Evolutionary conservation across 2,888 invertebrate genomes (phyloP).

Genomic region (Cremastinae sp.): DNA sequence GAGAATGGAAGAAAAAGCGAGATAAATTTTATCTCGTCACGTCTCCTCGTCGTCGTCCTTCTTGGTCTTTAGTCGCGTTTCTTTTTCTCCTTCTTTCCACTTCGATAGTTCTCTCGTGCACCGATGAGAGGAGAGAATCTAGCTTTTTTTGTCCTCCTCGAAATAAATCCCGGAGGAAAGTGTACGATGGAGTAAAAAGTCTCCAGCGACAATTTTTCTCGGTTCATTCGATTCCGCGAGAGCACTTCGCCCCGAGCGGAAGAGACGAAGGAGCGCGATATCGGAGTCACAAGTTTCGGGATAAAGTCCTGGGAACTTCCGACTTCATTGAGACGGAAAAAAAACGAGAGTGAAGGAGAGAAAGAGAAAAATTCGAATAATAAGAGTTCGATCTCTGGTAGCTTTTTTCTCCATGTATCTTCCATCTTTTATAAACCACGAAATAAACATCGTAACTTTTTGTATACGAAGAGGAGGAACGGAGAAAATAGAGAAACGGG

Average conservation of each 20-base stretch:
- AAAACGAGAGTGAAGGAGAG: neutral
- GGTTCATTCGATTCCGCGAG: constrained; percentile 29
- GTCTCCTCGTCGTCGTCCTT: constrained; percentile 48
- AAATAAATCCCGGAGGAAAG: constrained; percentile 33
- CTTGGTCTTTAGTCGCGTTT: constrained; percentile 36
- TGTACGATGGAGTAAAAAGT: constrained; percentile 39
- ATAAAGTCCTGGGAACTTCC: constrained; percentile 48
- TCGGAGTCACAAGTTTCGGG: constrained; percentile 34
- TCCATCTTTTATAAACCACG: constrained; percentile 33
- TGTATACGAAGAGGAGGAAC: neutral
- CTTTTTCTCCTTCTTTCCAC: constrained; percentile 28
- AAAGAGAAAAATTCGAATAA: constrained; percentile 33
- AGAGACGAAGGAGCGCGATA: constrained; percentile 12
- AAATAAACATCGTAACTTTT: constrained; percentile 38
- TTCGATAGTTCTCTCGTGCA: constrained; percentile 19
- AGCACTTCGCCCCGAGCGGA: constrained; percentile 8
- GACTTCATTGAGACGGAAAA: constrained; percentile 34
- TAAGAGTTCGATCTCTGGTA: constrained; percentile 45
- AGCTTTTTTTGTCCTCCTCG: constrained; percentile 25
- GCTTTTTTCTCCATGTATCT: constrained; percentile 5
- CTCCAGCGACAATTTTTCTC: constrained; percentile 38
- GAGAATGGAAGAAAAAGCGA: constrained; percentile 10
- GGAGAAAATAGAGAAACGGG: constrained; percentile 29
- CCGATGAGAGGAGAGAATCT: constrained; percentile 3
- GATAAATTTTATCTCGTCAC: constrained; percentile 45